Evolutionary conservation across 2,113 vertebrate species (phyloP), one percentile per base, ranked within the genome.

Genomic region (Prietella phreatophila): DNA sequence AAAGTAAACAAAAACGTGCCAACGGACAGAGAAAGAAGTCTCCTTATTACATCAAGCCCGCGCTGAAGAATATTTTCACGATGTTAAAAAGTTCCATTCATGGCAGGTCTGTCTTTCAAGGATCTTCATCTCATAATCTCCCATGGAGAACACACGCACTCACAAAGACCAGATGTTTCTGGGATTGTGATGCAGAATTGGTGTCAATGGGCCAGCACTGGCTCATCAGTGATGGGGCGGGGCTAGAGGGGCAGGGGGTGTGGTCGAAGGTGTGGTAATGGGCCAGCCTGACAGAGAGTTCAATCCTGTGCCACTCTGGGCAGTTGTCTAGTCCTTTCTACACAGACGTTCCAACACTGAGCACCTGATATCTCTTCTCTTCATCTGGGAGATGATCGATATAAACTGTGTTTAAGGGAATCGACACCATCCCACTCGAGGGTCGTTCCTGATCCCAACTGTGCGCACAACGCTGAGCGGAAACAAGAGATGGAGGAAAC

Each of bases 351-450:
- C 55, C 55, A 36, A 36, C 30, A 61, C 20, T 39, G 19, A 61
- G 55, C 79, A 36, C 19, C 55, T 36, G 30, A 36, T 50, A n/a
- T 76, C 75, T 50, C 75, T 15, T 79, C 27, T 36, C 79, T 81
- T 36, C 20, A 61, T 61, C 80, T 39, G 55, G 1, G n/a, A 14
- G 56, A 58, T 36, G 80, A 61, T 82, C 80, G n/a, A 82, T 61
- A 42, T 60, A 82, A 82, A 82, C 20, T 7, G 19, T 58, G 79
- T 82, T 82, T 82, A 36, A 82, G 30, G 55, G 30, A 82, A 82
- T 36, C 13, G 55, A 82, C 79, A 82, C 79, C 55, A 60, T 36
- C 33, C 6, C 80, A 42, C 56, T 82, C 20, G 4, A 27, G 56
- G 80, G 42, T 61, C 50, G 9, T 30, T 55, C 50, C 42, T 55